Conservation (phyloP, 2,797 vertebrate genomes). For the Takifugu ocellatus region DNA sequence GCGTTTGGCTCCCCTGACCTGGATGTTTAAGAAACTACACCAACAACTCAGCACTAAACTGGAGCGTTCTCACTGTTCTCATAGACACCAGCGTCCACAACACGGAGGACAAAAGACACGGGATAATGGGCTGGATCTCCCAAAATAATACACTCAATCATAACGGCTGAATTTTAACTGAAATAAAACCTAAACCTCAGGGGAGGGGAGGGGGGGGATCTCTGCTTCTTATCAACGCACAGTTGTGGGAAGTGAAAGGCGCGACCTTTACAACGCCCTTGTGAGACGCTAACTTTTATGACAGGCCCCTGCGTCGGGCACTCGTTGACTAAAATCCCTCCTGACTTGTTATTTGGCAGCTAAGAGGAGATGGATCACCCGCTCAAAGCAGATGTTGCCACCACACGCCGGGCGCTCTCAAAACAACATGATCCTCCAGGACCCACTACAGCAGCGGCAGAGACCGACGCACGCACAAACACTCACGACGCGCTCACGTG, state of each 20-base stretch:
- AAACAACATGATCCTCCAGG: constrained; percentile 76
- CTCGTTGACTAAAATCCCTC: constrained; percentile 77
- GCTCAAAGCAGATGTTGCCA: constrained; percentile 78
- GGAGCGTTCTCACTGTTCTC: too few relatives aligned
- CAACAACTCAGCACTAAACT: too few relatives aligned
- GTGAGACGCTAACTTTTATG: constrained; percentile 68
- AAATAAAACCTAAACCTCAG: neutral
- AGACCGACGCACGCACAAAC: constrained; percentile 47
- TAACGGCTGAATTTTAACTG: too few relatives aligned
- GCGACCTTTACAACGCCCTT: constrained; percentile 63
- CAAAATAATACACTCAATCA: too few relatives aligned
- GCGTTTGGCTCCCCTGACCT: too few relatives aligned
- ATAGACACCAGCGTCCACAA: too few relatives aligned
- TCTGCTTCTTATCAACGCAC: constrained; percentile 27
- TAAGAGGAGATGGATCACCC: constrained; percentile 77
- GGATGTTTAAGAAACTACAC: too few relatives aligned
- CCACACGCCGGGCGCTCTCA: constrained; percentile 71
- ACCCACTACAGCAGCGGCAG: constrained; percentile 64
- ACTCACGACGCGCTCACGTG: constrained; percentile 30
- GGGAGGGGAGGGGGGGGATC: neutral
- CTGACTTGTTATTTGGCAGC: constrained; percentile 83
- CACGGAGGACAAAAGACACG: too few relatives aligned
- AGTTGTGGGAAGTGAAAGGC: constrained; percentile 41
- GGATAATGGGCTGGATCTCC: too few relatives aligned
- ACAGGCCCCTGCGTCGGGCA: constrained; percentile 66